phyloP scores from a whole-genome alignment of 2,797 vertebrate genomes.

The Aotus griseimembra region DNA sequence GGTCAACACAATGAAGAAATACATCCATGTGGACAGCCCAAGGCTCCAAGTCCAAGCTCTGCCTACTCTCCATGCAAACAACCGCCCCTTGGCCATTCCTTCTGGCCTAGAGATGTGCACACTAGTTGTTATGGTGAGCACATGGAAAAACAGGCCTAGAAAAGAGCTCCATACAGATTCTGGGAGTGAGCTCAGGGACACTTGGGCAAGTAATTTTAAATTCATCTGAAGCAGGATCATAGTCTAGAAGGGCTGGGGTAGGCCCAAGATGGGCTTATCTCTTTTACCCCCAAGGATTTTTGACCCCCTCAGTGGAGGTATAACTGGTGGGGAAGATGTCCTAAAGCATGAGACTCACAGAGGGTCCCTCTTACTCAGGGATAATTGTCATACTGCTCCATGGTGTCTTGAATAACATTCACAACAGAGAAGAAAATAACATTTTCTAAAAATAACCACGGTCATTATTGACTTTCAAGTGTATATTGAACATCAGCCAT shows the following conservation, averaged over 20 bases:
- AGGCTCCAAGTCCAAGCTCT: not conserved
- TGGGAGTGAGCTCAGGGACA: not conserved
- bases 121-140: not conserved
- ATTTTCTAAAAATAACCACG: conserved; percentile 54
- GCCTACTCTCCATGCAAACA: not conserved
- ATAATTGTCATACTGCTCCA: not conserved
- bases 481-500: conserved; percentile 5
- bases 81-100: accelerated
- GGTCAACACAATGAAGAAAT: not conserved
- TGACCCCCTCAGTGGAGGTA: not conserved
- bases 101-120: not conserved
- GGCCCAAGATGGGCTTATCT: not conserved
- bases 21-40: not conserved
- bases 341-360: not conserved
- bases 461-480: conserved; percentile 45
- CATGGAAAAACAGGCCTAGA: not conserved
- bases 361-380: not conserved
- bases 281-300: not conserved
- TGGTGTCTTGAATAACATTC: not conserved
- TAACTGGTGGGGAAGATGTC: accelerated
- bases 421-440: conserved; percentile 6
- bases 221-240: not conserved
- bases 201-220: not conserved
- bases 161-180: not conserved
- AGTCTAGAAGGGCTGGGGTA: not conserved